Evolutionary conservation across 1,140 invertebrate genomes (phyloP), one percentile per base, ranked within the genome.

Genomic region (Propsilocerus akamusi): DNA sequence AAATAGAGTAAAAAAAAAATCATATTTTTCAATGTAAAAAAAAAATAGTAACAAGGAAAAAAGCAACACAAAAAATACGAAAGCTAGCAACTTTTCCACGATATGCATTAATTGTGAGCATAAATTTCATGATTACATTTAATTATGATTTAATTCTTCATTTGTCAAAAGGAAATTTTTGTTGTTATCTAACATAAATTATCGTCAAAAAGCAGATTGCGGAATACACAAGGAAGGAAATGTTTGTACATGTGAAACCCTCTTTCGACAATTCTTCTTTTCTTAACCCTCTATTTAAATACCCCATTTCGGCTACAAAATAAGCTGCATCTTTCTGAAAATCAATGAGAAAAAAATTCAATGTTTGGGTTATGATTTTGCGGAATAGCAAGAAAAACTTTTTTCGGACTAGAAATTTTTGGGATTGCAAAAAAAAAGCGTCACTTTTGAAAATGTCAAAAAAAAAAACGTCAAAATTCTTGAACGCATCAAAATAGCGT

Each of bases 341-440:
- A 41, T 20, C 22, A 14, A 41, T 20, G 8, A 17, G 10, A 17
- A 17, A 14, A 41, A 41, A 41, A 41, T 41, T 41, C 22, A 41
- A 20, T 41, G 34, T 41, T 41, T 41, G 34, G 34, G 10, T 8
- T 30, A 30, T 30, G n/a, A n/a, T 30, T 30, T 30, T 30, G 10
- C 28, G 28, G 28, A 30, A 8, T n/a, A 11, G n/a, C 28, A 41
- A 17, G 22, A 41, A 41, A 41, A 41, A 41, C 34, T 41, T 41
- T 41, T 41, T 41, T 41, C 34, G 34, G 34, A 41, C 34, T 41
- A 41, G 34, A 41, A n/a, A n/a, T n/a, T n/a, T n/a, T n/a, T n/a
- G n/a, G n/a, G n/a, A n/a, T n/a, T n/a, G n/a, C 34, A 41, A 41
- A 41, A 37, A 37, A 37, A 37, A 34, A 34, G 12, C 11, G 28